These are phyloP conservation scores for Hydrotaea cyrtoneurina DNA, from an alignment of 2,888 invertebrate species.

Conservation along the genomic window DNA sequence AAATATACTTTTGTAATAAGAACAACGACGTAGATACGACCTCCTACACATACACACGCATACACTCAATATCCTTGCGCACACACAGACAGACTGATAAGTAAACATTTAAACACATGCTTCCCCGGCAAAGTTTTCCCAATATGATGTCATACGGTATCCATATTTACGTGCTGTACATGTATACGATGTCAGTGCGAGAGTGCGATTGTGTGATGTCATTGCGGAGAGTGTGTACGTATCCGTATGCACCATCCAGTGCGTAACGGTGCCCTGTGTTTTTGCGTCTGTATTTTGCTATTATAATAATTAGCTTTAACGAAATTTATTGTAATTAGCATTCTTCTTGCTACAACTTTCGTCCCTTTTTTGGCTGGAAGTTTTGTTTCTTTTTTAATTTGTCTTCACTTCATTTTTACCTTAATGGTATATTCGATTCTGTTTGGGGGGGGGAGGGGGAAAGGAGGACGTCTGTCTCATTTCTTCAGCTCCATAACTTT, in stretches of 20 bases:
- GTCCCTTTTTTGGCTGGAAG: slow-evolving; percentile 7
- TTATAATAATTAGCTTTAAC: slow-evolving; percentile 44
- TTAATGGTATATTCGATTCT: background rate
- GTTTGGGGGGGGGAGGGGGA: background rate
- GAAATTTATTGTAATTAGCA: slow-evolving; percentile 54
- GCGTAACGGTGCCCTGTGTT: background rate
- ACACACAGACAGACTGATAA: background rate
- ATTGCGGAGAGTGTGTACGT: too few relatives aligned
- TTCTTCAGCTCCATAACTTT: slow-evolving; percentile 41
- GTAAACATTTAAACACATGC: background rate
- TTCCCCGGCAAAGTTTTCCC: background rate
- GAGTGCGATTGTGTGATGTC: background rate
- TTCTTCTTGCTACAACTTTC: background rate
- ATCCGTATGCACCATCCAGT: background rate
- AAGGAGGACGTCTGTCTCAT: slow-evolving; percentile 7
- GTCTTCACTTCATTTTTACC: background rate
- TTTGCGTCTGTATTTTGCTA: background rate
- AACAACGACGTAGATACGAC: background rate
- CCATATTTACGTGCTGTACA: background rate
- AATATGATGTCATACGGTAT: background rate
- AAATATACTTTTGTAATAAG: slow-evolving; percentile 48
- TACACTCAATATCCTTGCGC: background rate
- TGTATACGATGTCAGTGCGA: too few relatives aligned
- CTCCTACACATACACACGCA: background rate
- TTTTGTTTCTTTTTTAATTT: background rate